Evolutionary conservation across 2,113 vertebrate genomes (phyloP), one percentile per base, ranked within the genome.

Genomic region (Chelonoidis abingdonii): DNA sequence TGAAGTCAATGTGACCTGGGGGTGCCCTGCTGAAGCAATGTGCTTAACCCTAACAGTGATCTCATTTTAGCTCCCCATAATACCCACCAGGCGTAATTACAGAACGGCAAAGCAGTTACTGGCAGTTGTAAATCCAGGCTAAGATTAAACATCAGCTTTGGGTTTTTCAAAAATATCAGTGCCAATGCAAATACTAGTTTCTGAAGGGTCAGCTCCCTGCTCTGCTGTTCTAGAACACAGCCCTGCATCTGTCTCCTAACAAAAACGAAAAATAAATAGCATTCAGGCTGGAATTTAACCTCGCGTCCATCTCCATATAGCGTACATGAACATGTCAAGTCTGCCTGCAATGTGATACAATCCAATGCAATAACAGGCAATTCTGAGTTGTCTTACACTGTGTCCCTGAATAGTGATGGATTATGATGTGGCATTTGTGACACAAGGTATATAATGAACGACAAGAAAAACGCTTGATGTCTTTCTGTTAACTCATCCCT

Each of bases 81-180:
- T 10, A 62, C 1, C 0, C 10, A n/a, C 13, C 50, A 90, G 65
- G 29, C 2, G 0, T 27, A 83, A 92, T 13, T 76, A 22, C 4
- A 8, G 52, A 2, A 24, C 85, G 57, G 78, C 82, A 80, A 50
- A 95, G 69, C n/a, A 94, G 88, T 44, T 62, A 54, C 22, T 41
- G 10, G 5, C 14, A 47, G 88, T 10, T 83, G 76, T 62, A 86
- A 92, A 88, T 75, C 31, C 82, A 92, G 38, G 52, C 82, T 90
- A 3, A 62, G 65, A 44, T 56, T 54, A 80, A 88, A 83, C 54
- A 92, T 84, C 44, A 85, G 31, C 65, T 90, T 31, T 54, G 56
- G 53, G 13, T 75, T 52, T 59, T 75, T 69, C 62, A 57, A 29
- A 83, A 89, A 8, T 19, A 56, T 11, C 41, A 52, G 6, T 38